Conservation (phyloP, 2,797 vertebrate species). For the Kryptolebias ocellatus region DNA sequence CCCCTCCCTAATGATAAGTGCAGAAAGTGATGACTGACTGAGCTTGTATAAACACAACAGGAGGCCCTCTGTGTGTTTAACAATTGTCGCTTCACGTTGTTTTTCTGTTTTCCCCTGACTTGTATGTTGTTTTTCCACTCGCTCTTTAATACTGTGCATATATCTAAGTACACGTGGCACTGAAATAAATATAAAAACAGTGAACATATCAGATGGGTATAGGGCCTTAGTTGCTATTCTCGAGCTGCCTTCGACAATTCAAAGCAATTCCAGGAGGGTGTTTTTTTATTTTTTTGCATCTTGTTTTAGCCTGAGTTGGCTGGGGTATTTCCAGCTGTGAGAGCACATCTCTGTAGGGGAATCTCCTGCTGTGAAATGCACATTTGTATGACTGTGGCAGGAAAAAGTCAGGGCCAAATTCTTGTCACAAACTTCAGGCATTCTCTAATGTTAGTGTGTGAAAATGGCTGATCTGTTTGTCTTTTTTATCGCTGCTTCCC, state of each 20-base stretch:
- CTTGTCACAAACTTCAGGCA: background rate
- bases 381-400: background rate
- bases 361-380: background rate
- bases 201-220: background rate
- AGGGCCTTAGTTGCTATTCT: background rate
- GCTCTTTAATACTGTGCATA: no score
- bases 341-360: background rate
- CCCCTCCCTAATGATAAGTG: background rate
- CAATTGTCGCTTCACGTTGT: background rate
- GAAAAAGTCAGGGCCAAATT: background rate
- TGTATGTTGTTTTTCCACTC: background rate
- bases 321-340: constrained; percentile 5
- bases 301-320: background rate
- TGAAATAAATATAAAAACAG: background rate
- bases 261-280: no score
- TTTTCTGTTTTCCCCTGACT: background rate
- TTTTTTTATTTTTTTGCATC: background rate
- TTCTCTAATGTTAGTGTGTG: background rate
- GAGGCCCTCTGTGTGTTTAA: background rate
- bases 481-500: background rate
- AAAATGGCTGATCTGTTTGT: constrained; percentile 7
- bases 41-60: background rate
- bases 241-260: background rate
- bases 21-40: background rate
- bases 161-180: background rate